Percentiles rank a stretch among this genome's conserved stretches.
Evolutionary conservation across 2,888 invertebrate species (phyloP).

Genomic region (Trichopria drosophilae): DNA sequence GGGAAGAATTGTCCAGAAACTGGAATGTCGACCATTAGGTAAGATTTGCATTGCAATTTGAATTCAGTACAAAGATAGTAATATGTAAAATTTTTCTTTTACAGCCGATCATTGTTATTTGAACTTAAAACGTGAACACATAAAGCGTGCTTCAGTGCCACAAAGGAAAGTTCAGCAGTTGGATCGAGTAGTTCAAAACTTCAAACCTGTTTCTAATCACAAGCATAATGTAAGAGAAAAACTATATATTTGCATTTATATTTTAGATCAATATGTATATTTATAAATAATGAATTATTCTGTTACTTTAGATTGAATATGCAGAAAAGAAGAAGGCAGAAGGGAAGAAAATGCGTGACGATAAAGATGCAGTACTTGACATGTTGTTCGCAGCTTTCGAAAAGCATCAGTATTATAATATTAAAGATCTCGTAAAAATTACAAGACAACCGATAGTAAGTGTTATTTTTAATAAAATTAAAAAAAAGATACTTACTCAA

Average conservation of each 20-base stretch:
- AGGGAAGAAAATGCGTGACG: slow-evolving; percentile 93
- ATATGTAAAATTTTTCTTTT: slow-evolving; percentile 30
- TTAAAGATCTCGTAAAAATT: slow-evolving; percentile 90
- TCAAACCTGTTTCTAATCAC: slow-evolving; percentile 91
- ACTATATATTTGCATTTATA: not conserved
- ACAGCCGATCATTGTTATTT: slow-evolving; percentile 82
- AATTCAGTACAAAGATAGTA: slow-evolving; percentile 60
- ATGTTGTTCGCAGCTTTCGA: slow-evolving; percentile 98
- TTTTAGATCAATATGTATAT: slow-evolving; percentile 9
- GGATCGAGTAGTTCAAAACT: slow-evolving; percentile 84
- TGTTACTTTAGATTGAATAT: slow-evolving; percentile 86
- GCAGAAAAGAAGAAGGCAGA: slow-evolving; percentile 89
- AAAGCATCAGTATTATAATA: slow-evolving; percentile 99
- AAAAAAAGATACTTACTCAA: slow-evolving; percentile 6
- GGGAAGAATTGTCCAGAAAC: slow-evolving; percentile 92
- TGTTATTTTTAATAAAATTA: slow-evolving; percentile 24
- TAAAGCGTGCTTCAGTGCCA: slow-evolving; percentile 85
- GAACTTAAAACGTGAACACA: slow-evolving; percentile 85
- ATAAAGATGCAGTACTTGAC: slow-evolving; percentile 93
- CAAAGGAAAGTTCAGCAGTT: slow-evolving; percentile 83
- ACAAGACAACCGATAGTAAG: slow-evolving; percentile 91
- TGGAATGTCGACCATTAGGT: slow-evolving; percentile 88
- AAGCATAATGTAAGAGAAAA: slow-evolving; percentile 78
- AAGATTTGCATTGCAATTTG: too few relatives aligned
- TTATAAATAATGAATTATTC: slow-evolving; percentile 31